Evolutionary conservation across 2,888 invertebrate species (phyloP), one percentile per base, ranked within the genome.

Genomic region (Cataglyphis livida): DNA sequence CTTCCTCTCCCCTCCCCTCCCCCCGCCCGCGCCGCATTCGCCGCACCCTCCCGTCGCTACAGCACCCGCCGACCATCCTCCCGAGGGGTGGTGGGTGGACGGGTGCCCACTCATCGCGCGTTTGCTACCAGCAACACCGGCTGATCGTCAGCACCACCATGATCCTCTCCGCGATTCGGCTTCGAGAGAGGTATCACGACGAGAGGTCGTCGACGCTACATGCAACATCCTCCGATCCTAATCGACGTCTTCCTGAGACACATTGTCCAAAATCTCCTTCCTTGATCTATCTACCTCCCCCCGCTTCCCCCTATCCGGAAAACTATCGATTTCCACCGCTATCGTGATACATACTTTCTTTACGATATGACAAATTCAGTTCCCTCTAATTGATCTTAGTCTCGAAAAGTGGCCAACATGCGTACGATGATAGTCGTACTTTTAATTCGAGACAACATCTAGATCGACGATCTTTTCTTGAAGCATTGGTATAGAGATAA

Each of bases 81-180:
- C 68, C 82, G 64, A 48, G 25, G 66, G 54, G 66, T 66, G 66
- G 70, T 28, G 78, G 68, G 15, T 10, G 68, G 38, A 70, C 70
- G 71, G 78, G 71, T 71, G 70, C 88, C 86, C 85, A 68, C 89
- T 91, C 91, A 87, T 92, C 91, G 90, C 90, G 89, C 90, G 91
- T 91, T 92, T 91, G 92, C 90, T 92, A 92, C 91, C 91, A 90
- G 90, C 91, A 90, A 89, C 90, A 88, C 88, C 87, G 84, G 28
- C 28, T 82, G 87, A 85, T 87, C 86, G 87, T 84, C 89, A 89
- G 89, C 21, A 21, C 90, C 90, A 84, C 86, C 89, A 85, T 85
- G 88, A 81, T 83, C 87, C 82, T 68, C 57, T 41, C 44, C 66
- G 48, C 59, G 82, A 38, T 78, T 68, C 61, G 59, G 41, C 41